Evolutionary conservation across 2,113 vertebrate genomes (phyloP).

Genomic region (Hipposideros armiger): DNA sequence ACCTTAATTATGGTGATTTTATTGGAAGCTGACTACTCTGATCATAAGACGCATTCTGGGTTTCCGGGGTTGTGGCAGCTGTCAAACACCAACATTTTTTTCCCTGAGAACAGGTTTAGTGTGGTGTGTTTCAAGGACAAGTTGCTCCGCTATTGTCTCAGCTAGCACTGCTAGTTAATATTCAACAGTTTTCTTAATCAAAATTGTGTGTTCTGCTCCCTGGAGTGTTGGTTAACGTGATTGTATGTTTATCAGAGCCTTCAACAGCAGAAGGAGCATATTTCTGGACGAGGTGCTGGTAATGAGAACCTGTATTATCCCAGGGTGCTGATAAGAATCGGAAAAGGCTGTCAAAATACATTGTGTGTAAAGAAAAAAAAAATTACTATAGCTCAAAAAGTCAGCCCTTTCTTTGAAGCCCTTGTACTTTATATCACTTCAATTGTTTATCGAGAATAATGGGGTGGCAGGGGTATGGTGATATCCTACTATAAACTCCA

Average conservation of each 20-base stretch:
- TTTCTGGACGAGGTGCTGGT: constrained; percentile 27
- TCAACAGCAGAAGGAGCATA: constrained; percentile 4
- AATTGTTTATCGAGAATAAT: not conserved
- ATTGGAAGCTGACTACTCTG: not conserved
- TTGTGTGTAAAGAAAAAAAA: not conserved
- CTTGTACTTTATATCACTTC: constrained; percentile 54
- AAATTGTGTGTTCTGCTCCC: constrained; percentile 12
- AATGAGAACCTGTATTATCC: constrained; percentile 65
- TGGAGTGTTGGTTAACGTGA: constrained; percentile 40
- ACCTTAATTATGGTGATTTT: constrained; percentile 57
- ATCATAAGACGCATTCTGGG: not conserved
- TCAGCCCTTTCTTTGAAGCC: constrained; percentile 55
- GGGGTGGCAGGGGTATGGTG: not conserved
- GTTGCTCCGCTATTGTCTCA: constrained; percentile 64
- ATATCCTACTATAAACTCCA: constrained; percentile 4
- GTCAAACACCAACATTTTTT: not conserved
- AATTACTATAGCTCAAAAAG: constrained; percentile 61
- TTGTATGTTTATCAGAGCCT: constrained; percentile 62
- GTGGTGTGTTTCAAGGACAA: constrained; percentile 43
- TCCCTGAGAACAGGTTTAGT: constrained; percentile 23
- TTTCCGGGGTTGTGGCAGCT: constrained; percentile 53
- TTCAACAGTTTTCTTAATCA: constrained; percentile 58
- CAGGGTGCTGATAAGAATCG: constrained; percentile 45
- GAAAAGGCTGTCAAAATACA: constrained; percentile 62
- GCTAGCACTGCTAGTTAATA: not conserved